A percentile compares a stretch with the other conserved stretches of the same genome.
These are phyloP conservation scores for Forbesichthys agassizii DNA, from an alignment of 2,113 vertebrate genomes.

Conservation along the genomic window DNA sequence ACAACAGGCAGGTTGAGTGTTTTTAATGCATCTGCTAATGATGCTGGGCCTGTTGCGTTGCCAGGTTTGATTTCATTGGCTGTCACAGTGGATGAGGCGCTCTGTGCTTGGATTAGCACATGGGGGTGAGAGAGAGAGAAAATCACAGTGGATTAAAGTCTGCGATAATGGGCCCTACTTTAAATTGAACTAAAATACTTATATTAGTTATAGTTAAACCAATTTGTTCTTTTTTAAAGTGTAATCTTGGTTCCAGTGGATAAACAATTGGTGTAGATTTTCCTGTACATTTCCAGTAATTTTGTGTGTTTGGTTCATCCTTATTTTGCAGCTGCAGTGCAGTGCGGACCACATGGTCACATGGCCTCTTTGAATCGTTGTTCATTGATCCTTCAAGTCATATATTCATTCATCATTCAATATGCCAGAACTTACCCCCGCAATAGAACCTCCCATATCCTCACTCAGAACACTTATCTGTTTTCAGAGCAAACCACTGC, in stretches of 20 bases:
- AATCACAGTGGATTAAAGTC: constrained; percentile 56
- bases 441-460: neutral
- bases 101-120: constrained; percentile 51
- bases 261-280: constrained; percentile 41
- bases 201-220: constrained; percentile 61
- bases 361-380: constrained; percentile 13
- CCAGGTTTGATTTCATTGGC: constrained; percentile 68
- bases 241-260: constrained; percentile 52
- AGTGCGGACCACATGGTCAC: neutral
- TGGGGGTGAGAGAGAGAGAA: constrained; percentile 32
- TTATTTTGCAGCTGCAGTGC: constrained; percentile 51
- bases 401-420: neutral
- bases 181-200: constrained; percentile 65
- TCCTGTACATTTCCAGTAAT: constrained; percentile 27
- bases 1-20: constrained; percentile 19
- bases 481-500: neutral
- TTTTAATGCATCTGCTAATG: constrained; percentile 65
- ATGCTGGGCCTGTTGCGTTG: constrained; percentile 59
- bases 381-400: constrained; percentile 23
- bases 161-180: constrained; percentile 57
- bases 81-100: constrained; percentile 53
- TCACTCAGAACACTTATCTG: neutral
- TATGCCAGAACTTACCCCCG: neutral
- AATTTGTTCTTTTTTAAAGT: constrained; percentile 55
- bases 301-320: constrained; percentile 51